phyloP scores from a whole-genome alignment of 1,140 invertebrate species.

The Drosophila fuyamai region DNA sequence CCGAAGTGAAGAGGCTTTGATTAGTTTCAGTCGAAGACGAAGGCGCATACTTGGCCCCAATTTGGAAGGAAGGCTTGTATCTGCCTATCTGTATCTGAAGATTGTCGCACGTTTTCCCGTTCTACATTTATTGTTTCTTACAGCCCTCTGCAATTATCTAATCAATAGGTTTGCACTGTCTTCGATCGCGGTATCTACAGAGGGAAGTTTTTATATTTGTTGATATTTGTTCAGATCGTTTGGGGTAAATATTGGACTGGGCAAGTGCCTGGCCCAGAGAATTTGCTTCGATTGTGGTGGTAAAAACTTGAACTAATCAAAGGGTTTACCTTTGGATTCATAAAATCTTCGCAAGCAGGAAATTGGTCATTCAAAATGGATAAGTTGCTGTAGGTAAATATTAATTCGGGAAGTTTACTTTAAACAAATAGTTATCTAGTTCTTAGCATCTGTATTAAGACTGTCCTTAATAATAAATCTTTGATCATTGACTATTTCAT shows the following conservation, averaged over 20 bases:
- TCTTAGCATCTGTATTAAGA: background rate
- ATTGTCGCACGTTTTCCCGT: conserved; percentile 36
- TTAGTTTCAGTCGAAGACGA: conserved; percentile 50
- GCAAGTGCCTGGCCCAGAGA: conserved; percentile 30
- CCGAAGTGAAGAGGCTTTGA: conserved; percentile 67
- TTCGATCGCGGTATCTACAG: conserved; percentile 71
- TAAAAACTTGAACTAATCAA: background rate
- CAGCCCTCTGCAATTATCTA: conserved; percentile 69
- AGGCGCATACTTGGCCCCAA: conserved; percentile 61
- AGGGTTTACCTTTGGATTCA: conserved; percentile 1
- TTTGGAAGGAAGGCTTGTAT: conserved; percentile 18
- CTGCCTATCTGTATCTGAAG: conserved; percentile 28
- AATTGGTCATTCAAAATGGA: conserved; percentile 4
- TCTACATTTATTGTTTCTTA: conserved; percentile 34
- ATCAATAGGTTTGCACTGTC: conserved; percentile 77
- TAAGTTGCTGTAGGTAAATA: background rate
- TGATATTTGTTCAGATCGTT: conserved; percentile 24
- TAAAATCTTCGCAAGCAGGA: conserved; percentile 2
- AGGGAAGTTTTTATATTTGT: conserved; percentile 50
- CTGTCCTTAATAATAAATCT: no score
- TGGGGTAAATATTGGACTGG: conserved; percentile 50
- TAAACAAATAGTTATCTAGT: no score
- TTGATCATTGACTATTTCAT: no score
- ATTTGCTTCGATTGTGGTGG: background rate
- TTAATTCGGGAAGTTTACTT: background rate